Evolutionary conservation across 2,113 vertebrate genomes (phyloP).

Genomic region (Malurus cyaneus): DNA sequence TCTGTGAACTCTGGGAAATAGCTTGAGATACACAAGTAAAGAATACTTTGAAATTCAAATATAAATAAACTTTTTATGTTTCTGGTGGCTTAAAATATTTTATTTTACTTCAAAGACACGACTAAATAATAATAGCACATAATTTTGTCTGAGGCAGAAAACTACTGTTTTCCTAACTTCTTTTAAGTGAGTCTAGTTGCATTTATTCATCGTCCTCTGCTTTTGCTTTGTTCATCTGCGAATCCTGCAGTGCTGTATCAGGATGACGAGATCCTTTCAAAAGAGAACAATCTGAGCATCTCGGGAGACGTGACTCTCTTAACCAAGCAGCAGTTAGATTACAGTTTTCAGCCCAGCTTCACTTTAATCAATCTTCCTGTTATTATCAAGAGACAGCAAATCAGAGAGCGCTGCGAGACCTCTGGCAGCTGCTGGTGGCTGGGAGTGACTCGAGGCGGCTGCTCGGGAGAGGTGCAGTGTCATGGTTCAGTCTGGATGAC

Average conservation of each 20-base stretch:
- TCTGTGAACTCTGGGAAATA: not conserved
- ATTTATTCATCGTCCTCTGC: not conserved
- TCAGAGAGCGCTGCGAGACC: not conserved
- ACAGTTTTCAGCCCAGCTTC: not conserved
- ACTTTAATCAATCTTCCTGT: not conserved
- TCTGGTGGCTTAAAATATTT: not conserved
- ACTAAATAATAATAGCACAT: not conserved
- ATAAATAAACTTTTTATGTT: not conserved
- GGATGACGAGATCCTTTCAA: not conserved
- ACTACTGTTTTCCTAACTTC: not conserved
- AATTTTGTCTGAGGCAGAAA: not conserved
- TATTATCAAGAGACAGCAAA: not conserved
- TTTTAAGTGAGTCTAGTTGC: not conserved
- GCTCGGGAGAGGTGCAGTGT: not conserved
- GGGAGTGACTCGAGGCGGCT: not conserved
- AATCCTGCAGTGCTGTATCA: not conserved
- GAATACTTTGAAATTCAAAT: not conserved
- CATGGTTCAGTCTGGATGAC: not conserved
- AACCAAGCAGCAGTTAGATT: not conserved
- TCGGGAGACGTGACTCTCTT: not conserved
- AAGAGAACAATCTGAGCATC: not conserved
- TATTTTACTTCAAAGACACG: not conserved
- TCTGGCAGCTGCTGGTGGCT: not conserved
- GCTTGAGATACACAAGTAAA: not conserved
- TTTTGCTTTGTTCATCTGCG: not conserved